Percentiles rank a stretch among this genome's conserved stretches.
Conservation (phyloP, 1,140 invertebrate species). For the Papilio glaucus region DNA sequence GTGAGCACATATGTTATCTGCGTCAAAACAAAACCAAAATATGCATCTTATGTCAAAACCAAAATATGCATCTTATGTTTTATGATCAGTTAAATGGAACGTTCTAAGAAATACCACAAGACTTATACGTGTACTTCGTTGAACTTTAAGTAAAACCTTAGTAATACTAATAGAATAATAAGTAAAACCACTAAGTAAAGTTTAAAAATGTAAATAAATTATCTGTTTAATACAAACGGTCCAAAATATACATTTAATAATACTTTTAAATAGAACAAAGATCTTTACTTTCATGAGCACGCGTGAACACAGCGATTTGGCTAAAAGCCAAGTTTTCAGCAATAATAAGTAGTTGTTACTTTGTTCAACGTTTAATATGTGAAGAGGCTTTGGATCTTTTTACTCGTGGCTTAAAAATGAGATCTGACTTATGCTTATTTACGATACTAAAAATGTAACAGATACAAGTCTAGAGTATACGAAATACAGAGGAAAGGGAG, state of each 20-base stretch:
- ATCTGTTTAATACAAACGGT: neutral
- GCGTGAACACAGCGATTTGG: slow-evolving; percentile 23
- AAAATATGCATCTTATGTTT: too few species aligned
- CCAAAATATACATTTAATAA: neutral
- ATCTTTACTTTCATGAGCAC: slow-evolving; percentile 25
- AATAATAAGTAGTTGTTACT: slow-evolving; percentile 27
- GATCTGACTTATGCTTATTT: neutral
- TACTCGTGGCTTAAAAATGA: neutral
- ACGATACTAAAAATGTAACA: too few species aligned
- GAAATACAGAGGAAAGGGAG: neutral
- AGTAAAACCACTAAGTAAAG: too few species aligned
- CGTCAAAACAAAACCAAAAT: too few species aligned
- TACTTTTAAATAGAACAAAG: slow-evolving; percentile 22
- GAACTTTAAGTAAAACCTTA: too few species aligned
- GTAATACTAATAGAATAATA: too few species aligned
- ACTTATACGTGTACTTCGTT: too few species aligned
- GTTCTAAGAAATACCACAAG: too few species aligned
- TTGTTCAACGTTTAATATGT: slow-evolving; percentile 25
- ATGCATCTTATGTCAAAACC: too few species aligned
- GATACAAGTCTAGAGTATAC: neutral
- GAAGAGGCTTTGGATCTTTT: slow-evolving; percentile 17
- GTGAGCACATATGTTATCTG: too few species aligned
- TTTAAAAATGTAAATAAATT: neutral
- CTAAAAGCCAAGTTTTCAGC: neutral
- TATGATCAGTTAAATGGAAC: too few species aligned